Percentiles rank a stretch among this genome's conserved stretches.
Conservation (phyloP, 1,140 invertebrate species). For the Diorhabda elongata region DNA sequence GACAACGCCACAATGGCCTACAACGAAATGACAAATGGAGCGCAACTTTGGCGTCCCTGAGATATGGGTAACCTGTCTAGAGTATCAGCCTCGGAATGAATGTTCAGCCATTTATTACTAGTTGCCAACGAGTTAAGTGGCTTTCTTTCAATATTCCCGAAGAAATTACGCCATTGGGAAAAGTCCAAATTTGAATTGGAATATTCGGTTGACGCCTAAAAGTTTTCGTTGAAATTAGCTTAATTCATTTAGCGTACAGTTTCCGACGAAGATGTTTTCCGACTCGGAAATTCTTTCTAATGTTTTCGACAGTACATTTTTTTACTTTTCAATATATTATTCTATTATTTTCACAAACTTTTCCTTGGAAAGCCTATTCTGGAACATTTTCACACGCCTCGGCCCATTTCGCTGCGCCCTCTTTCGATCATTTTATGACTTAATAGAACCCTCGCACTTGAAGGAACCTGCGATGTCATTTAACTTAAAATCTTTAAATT, state of each 20-base stretch:
- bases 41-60: constrained; percentile 13
- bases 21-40: constrained; percentile 24
- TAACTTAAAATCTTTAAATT: no score
- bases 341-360: no score
- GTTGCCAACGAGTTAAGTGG: constrained; percentile 24
- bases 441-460: no score
- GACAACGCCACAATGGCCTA: constrained; percentile 18
- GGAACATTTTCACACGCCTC: no score
- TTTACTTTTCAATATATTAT: no score
- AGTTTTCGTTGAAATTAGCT: constrained; percentile 15
- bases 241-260: constrained; percentile 16
- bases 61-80: constrained; percentile 31
- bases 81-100: constrained; percentile 23
- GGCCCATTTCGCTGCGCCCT: no score
- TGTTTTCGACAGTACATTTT: no score
- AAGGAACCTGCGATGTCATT: no score
- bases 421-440: no score
- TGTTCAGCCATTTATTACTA: constrained; percentile 27
- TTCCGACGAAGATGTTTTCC: no score
- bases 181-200: constrained; percentile 12
- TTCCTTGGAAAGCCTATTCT: no score
- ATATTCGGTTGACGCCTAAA: constrained; percentile 1
- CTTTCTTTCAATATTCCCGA: constrained; percentile 26
- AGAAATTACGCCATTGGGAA: constrained; percentile 9
- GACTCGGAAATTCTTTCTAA: no score